Conservation (phyloP, 2,888 invertebrate species). For the Drosophila austrosaltans region DNA sequence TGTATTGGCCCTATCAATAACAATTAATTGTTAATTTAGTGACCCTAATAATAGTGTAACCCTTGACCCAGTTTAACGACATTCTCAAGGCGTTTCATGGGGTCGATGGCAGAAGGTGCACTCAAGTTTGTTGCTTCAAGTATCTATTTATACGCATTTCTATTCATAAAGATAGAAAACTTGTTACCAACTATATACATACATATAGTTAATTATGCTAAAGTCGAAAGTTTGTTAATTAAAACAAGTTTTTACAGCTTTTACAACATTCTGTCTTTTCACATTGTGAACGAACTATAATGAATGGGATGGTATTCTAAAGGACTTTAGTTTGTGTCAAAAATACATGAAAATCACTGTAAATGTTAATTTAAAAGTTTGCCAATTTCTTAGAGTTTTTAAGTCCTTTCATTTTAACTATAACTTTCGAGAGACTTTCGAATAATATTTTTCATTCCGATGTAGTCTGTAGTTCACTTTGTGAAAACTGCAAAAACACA, state of each 20-base stretch:
- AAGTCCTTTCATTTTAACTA: neutral
- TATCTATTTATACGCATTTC: too few relatives aligned
- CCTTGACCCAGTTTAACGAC: neutral
- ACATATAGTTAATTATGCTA: too few relatives aligned
- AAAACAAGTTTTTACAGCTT: too few relatives aligned
- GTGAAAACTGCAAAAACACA: neutral
- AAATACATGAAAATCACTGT: too few relatives aligned
- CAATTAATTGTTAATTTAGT: slow-evolving; percentile 6
- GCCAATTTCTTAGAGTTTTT: neutral
- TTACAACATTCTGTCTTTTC: too few relatives aligned
- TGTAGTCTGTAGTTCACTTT: neutral
- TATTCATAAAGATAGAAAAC: too few relatives aligned
- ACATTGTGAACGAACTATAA: too few relatives aligned
- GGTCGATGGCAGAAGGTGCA: neutral
- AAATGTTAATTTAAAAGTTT: neutral
- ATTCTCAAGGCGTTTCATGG: neutral
- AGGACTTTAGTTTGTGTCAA: too few relatives aligned
- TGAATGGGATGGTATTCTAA: too few relatives aligned
- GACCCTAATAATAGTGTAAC: neutral
- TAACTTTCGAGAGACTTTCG: neutral
- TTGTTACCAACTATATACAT: too few relatives aligned
- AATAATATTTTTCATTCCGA: neutral
- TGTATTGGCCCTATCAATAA: neutral
- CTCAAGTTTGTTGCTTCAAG: neutral
- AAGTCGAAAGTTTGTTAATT: too few relatives aligned